Evolutionary conservation across 2,888 invertebrate species (phyloP).

Genomic region (Apotomis betuletana): DNA sequence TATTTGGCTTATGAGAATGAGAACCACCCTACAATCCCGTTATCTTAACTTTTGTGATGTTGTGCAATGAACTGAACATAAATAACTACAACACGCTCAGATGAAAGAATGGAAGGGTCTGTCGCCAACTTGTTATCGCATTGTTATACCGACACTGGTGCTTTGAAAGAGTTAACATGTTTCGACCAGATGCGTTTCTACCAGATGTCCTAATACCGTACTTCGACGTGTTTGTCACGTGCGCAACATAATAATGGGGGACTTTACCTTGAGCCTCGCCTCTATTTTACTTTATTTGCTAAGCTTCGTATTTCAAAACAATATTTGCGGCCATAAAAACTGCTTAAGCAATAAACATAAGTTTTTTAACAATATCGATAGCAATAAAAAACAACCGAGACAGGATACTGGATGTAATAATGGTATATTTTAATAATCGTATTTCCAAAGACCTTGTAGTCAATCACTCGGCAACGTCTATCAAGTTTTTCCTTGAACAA

Average conservation of each 20-base stretch:
- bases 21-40: background rate
- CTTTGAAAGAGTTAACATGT: constrained; percentile 21
- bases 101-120: constrained; percentile 11
- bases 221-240: constrained; percentile 21
- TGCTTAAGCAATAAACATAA: constrained; percentile 28
- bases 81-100: background rate
- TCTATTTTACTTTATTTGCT: constrained; percentile 2
- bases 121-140: constrained; percentile 3
- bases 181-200: constrained; percentile 23
- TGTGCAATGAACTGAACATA: constrained; percentile 8
- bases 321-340: constrained; percentile 31
- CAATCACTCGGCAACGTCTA: constrained; percentile 17
- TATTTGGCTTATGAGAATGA: no score
- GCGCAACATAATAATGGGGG: constrained; percentile 7
- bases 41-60: constrained; percentile 9
- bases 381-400: constrained; percentile 26
- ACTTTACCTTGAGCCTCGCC: constrained; percentile 10
- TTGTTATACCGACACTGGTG: background rate
- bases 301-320: constrained; percentile 30
- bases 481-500: constrained; percentile 22
- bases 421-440: constrained; percentile 29
- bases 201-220: constrained; percentile 29
- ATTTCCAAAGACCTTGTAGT: constrained; percentile 34
- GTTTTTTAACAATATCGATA: constrained; percentile 27
- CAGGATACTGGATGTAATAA: constrained; percentile 28